Percentiles rank a stretch among this genome's conserved stretches.
Conservation (phyloP, 2,113 vertebrate genomes). For the Ageneiosus marmoratus region DNA sequence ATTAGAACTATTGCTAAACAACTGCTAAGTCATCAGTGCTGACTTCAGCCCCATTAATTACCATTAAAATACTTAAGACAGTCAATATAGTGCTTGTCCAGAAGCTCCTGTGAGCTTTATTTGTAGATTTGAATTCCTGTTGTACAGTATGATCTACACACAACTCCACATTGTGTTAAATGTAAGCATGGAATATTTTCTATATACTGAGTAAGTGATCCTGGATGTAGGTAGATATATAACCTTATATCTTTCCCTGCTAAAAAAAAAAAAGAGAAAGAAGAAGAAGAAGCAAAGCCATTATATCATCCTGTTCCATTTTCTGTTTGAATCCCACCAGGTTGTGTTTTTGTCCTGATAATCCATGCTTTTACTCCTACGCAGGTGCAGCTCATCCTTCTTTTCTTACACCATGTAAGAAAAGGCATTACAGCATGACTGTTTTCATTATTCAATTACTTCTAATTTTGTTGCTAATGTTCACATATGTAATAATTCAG, state of each 20-base stretch:
- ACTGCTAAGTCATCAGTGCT: conserved; percentile 21
- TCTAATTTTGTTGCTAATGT: conserved; percentile 39
- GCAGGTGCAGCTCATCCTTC: neutral
- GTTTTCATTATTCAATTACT: conserved; percentile 11
- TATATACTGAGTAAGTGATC: neutral
- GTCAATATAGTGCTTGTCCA: neutral
- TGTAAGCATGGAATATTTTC: neutral
- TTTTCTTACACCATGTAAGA: neutral
- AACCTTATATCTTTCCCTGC: neutral
- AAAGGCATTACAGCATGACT: neutral
- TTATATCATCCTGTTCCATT: neutral
- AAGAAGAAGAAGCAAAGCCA: neutral
- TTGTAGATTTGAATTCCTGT: neutral
- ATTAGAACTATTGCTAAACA: neutral
- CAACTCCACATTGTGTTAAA: neutral
- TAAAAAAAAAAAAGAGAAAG: neutral
- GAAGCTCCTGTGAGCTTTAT: neutral
- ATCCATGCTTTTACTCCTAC: neutral
- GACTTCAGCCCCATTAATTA: conserved; percentile 21
- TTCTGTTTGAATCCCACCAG: neutral
- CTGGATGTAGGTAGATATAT: neutral
- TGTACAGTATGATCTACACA: neutral
- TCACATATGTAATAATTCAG: conserved; percentile 26
- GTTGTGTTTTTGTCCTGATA: neutral
- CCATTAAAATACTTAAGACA: conserved; percentile 12